phyloP scores from a whole-genome alignment of 2,113 vertebrate genomes.

The Actenoides lindsayi region DNA sequence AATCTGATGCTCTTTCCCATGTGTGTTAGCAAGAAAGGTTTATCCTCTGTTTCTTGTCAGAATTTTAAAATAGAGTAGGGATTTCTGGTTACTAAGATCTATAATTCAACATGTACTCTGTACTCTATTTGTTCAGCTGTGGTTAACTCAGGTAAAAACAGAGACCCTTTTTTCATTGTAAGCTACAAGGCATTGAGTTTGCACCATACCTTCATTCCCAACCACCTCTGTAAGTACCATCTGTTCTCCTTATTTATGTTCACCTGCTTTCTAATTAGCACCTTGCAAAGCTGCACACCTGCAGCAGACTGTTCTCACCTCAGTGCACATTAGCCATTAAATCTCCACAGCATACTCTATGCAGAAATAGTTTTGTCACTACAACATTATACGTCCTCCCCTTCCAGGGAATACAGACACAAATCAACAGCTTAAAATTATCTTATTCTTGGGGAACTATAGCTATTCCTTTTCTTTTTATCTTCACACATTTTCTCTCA shows the following conservation, averaged over 20 bases:
- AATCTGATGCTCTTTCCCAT: neutral
- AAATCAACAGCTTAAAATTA: neutral
- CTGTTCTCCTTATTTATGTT: neutral
- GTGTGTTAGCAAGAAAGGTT: neutral
- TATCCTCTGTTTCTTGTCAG: neutral
- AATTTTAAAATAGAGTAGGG: neutral
- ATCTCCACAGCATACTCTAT: neutral
- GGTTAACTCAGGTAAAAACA: neutral
- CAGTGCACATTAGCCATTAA: neutral
- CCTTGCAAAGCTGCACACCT: neutral
- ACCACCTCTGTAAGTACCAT: neutral
- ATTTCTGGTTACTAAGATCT: neutral
- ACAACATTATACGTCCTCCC: neutral
- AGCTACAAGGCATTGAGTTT: neutral
- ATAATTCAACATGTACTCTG: neutral
- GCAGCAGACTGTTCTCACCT: neutral
- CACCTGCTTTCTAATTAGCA: conserved; percentile 5
- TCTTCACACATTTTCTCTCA: neutral
- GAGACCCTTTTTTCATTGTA: neutral
- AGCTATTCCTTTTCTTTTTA: neutral
- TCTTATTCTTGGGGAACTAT: neutral
- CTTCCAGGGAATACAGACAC: neutral
- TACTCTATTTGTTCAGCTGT: neutral
- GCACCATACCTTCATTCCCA: neutral
- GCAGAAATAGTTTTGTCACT: neutral